Base-by-base conservation (phyloP, 2,888 invertebrate species). In the Pandemis heparana region DNA sequence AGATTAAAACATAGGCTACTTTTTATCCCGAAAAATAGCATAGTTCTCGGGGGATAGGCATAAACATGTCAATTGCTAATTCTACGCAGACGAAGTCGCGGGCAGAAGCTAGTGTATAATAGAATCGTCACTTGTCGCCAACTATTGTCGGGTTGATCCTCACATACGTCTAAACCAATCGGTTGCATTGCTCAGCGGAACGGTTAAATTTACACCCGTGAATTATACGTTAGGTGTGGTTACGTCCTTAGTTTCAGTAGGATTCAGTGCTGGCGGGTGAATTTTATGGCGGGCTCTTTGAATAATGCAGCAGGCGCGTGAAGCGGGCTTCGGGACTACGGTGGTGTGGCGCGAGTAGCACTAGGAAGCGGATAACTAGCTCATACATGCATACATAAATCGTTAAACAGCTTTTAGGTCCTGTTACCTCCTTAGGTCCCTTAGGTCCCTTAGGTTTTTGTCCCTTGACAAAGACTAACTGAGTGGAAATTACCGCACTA, bases 241-340 rank as follows among this genome's bases (percentile, higher is more conserved):
- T 82, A 80, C 82, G 81, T 78, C 85, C 83, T 85, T 84, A 80
- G 76, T 72, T 72, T 72, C 72, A 68, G 72, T 72, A 86, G 87
- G 84, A 87, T 85, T 84, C 85, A 85, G 83, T 83, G 80, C 81
- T 82, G 83, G 83, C 81, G 82, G 82, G 80, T 81, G 83, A 87
- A 82, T 88, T 90, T 89, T 89, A 87, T 87, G 84, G 86, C 81
- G 80, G 81, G 82, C 85, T 87, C 87, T 87, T 88, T 90, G 89
- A 90, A 90, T 90, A 88, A 90, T 90, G 89, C 85, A 90, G 84
- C 81, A 89, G 87, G 84, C 83, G 86, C 86, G 85, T 85, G 85
- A 88, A 87, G 83, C 83, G 80, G 83, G 84, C 79, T 60, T 66
- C 74, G 59, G 69, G 43, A 66, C 71, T 67, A 75, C 39, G 48